phyloP scores from a whole-genome alignment of 2,113 vertebrate species.

The Pagrus major region DNA sequence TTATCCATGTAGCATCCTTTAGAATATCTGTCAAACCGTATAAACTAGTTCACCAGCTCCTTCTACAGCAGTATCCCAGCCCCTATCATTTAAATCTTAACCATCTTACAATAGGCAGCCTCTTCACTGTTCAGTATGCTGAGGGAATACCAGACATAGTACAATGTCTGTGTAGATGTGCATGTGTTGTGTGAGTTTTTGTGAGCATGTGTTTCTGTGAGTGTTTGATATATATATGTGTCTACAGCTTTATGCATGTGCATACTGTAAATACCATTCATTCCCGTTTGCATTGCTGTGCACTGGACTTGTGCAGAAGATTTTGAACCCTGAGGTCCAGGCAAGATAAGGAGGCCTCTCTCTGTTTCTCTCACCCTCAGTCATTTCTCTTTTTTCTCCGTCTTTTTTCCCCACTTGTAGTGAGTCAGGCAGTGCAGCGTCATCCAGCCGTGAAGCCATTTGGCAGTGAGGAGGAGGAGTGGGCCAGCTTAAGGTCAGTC shows the following conservation, averaged over 20 bases:
- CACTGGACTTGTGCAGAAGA: background rate
- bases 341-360: constrained; percentile 5
- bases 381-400: constrained; percentile 7
- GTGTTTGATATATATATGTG: too few relatives aligned
- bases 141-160: background rate
- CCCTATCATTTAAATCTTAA: background rate
- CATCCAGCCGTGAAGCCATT: constrained; percentile 64
- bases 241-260: too few relatives aligned
- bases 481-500: constrained; percentile 72
- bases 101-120: background rate
- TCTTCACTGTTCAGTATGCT: background rate
- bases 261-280: too few relatives aligned
- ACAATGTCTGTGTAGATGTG: background rate
- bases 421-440: constrained; percentile 29
- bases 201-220: background rate
- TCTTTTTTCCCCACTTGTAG: constrained; percentile 16
- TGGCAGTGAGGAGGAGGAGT: constrained; percentile 39
- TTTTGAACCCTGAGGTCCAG: constrained; percentile 29
- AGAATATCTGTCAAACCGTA: background rate
- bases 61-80: background rate
- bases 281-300: background rate
- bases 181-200: constrained; percentile 2
- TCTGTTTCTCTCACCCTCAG: constrained; percentile 13
- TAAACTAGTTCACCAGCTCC: background rate
- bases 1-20: background rate